A percentile compares a stretch with the other conserved stretches of the same genome.
Conservation (phyloP, 1,140 invertebrate species). For the Arion vulgaris region DNA sequence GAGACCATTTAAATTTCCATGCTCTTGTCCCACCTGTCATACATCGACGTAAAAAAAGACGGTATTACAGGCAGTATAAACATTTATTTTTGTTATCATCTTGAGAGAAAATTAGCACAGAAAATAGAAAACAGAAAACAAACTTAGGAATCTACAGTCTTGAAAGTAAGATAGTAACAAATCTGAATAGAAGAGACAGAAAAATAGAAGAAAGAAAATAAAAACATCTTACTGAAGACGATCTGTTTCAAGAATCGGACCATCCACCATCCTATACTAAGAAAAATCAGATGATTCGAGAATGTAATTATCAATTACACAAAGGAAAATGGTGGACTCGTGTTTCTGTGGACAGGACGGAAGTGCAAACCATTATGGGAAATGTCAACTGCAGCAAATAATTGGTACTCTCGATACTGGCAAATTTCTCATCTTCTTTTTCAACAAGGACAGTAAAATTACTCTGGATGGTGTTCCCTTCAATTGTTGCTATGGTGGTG, state of each 20-base stretch:
- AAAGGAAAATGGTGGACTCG: background rate
- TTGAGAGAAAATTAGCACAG: no score
- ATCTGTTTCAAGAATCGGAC: background rate
- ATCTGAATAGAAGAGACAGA: no score
- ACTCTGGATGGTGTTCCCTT: background rate
- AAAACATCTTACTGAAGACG: background rate
- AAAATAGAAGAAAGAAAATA: no score
- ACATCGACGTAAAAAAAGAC: no score
- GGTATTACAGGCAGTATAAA: no score
- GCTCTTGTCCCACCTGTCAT: no score
- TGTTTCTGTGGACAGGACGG: background rate
- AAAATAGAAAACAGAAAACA: no score
- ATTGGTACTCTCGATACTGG: background rate
- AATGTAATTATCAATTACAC: slow-evolving; percentile 3
- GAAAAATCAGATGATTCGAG: background rate
- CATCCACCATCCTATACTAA: background rate
- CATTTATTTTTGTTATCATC: no score
- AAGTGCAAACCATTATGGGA: slow-evolving; percentile 16
- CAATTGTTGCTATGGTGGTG: background rate
- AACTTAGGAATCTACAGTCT: no score
- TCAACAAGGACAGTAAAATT: background rate
- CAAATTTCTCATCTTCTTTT: background rate
- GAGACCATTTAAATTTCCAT: no score
- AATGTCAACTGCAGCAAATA: slow-evolving; percentile 10
- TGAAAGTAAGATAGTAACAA: no score